Base-by-base conservation (phyloP, 1,140 invertebrate genomes). In the Lysiphlebus fabarum region DNA sequence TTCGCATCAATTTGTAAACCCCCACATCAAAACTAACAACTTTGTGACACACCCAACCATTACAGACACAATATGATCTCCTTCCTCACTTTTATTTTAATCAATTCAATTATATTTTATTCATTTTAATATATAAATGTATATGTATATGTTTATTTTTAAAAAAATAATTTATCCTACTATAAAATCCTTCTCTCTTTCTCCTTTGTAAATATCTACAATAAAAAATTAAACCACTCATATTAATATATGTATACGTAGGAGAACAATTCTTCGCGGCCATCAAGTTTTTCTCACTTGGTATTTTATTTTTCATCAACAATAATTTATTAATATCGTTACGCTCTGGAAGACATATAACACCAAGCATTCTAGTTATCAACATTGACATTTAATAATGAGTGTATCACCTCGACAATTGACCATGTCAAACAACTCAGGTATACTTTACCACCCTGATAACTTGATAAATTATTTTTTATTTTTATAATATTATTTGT, bases 1-100 rank as follows among this genome's bases (percentile, higher is more conserved):
- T 74, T 70, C 63, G 62, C 65, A 56, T 59, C 62, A 62, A 59
- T 66, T 59, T 67, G 69, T 73, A 73, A 74, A 72, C 73, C 76
- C 71, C 61, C 65, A 49, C 56, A 63, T n/a, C n/a, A n/a, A n/a
- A n/a, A 17, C 41, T 17, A 55, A 57, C 38, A 41, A 14, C 10
- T 48, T 42, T 36, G 62, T 58, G 69, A 68, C 72, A 71, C 73
- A 72, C 70, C 72, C 73, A 73, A 65, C 63, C 17, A 26, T 26
- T 26, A 26, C 17, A 26, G 4, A 71, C 67, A 70, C 51, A 55
- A 55, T 60, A 69, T 72, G 71, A 68, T 73, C 73, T 70, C 64
- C 62, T 73, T 70, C 63, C 58, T 59, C 53, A 48, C 51, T 40
- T 48, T 34, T 40, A 41, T 26, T 26, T 26, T 26, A 26, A 26